phyloP scores from a whole-genome alignment of 2,113 vertebrate genomes.

The Prolemur simus region DNA sequence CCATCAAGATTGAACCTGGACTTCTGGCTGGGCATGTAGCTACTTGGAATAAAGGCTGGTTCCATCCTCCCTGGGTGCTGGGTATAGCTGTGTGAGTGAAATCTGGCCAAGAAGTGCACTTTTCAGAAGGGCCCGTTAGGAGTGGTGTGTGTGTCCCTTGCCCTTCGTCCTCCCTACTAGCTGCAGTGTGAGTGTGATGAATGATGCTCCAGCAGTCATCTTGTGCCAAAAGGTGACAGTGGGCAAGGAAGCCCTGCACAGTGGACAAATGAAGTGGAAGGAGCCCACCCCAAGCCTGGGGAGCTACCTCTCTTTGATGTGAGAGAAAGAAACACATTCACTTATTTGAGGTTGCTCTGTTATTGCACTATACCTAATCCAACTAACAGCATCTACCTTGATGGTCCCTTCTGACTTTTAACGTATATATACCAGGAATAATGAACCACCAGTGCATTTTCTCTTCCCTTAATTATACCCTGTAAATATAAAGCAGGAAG shows the following conservation, averaged over 20 bases:
- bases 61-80: neutral
- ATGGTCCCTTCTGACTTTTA: neutral
- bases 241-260: neutral
- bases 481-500: neutral
- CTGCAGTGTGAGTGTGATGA: neutral
- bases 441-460: neutral
- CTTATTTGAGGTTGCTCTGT: neutral
- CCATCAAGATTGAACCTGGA: neutral
- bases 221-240: neutral
- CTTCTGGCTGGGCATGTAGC: fast-evolving
- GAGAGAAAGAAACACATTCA: neutral
- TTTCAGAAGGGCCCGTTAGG: neutral
- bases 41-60: neutral
- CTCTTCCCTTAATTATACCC: constrained; percentile 34
- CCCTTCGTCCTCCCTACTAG: neutral
- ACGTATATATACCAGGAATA: neutral
- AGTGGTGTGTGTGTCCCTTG: neutral
- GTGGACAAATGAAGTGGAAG: neutral
- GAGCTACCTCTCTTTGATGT: neutral
- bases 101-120: neutral
- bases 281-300: neutral
- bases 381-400: neutral
- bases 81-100: too few relatives aligned
- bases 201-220: neutral
- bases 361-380: neutral